Percentiles rank a stretch among this genome's conserved stretches.
Conservation (phyloP, 2,888 invertebrate species). For the Agriotes lineatus region DNA sequence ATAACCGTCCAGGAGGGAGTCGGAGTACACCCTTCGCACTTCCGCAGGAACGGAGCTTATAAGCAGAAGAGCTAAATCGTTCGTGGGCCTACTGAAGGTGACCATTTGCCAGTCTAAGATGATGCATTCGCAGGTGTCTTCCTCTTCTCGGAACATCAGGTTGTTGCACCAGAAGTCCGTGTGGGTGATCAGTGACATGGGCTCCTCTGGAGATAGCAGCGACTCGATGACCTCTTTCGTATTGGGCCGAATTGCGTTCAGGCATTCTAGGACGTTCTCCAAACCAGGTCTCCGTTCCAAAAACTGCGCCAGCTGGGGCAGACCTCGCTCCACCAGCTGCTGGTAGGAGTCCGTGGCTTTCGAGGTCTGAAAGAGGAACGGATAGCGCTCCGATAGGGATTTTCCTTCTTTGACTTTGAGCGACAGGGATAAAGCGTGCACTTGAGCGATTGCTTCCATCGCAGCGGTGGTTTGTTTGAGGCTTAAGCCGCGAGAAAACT, state of each 20-base stretch:
- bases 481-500: constrained; percentile 78
- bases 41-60: constrained; percentile 81
- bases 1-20: constrained; percentile 77
- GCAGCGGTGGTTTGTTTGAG: constrained; percentile 77
- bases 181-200: constrained; percentile 81
- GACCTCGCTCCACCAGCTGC: constrained; percentile 80
- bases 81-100: constrained; percentile 81
- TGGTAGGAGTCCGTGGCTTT: constrained; percentile 85
- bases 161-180: constrained; percentile 90
- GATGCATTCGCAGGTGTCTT: constrained; percentile 71
- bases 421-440: constrained; percentile 80
- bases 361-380: constrained; percentile 82
- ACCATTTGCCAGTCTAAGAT: constrained; percentile 90
- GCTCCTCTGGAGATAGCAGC: constrained; percentile 78
- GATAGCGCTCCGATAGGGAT: constrained; percentile 69
- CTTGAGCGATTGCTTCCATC: constrained; percentile 76
- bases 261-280: constrained; percentile 72
- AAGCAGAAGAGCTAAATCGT: constrained; percentile 80
- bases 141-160: constrained; percentile 74
- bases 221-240: constrained; percentile 81
- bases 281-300: constrained; percentile 76
- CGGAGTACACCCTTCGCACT: constrained; percentile 74
- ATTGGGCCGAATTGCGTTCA: constrained; percentile 72
- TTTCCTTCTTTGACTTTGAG: constrained; percentile 71
- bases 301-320: constrained; percentile 82